Conservation (phyloP, 1,140 invertebrate genomes). For the Atopsyche davidsoni region DNA sequence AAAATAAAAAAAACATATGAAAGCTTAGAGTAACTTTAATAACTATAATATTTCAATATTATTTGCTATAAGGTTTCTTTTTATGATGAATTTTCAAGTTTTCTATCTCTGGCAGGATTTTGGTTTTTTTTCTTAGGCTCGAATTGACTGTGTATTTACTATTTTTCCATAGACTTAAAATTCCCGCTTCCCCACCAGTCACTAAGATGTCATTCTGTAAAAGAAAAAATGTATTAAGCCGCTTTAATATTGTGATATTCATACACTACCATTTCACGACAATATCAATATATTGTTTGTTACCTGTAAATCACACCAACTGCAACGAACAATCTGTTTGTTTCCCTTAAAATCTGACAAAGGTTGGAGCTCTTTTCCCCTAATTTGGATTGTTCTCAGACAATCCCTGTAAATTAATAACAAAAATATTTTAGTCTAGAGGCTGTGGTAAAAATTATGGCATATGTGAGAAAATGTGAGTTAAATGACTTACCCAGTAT, state of each 20-base stretch:
- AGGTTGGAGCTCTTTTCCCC: constrained; percentile 48
- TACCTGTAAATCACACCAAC: constrained; percentile 56
- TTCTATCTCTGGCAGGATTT: constrained; percentile 28
- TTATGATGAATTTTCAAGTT: constrained; percentile 36
- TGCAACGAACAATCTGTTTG: constrained; percentile 61
- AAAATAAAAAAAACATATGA: no score
- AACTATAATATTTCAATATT: no score
- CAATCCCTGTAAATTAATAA: constrained; percentile 39
- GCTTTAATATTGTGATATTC: no score
- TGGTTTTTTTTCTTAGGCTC: constrained; percentile 4
- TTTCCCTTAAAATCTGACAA: constrained; percentile 53
- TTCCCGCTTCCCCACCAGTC: constrained; percentile 60
- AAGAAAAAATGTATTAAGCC: constrained; percentile 18
- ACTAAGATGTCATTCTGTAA: constrained; percentile 52
- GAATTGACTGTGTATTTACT: not conserved
- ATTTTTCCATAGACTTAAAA: constrained; percentile 56
- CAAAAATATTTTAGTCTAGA: not conserved
- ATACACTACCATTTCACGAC: no score
- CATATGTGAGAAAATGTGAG: constrained; percentile 7
- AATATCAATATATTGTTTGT: no score
- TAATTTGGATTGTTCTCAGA: constrained; percentile 52
- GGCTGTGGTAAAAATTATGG: not conserved
- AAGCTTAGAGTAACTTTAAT: no score
- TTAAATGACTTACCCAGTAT: constrained; percentile 45
- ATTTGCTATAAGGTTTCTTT: constrained; percentile 42